Evolutionary conservation across 2,797 vertebrate species (phyloP).

Genomic region (Austrolebias charrua): DNA sequence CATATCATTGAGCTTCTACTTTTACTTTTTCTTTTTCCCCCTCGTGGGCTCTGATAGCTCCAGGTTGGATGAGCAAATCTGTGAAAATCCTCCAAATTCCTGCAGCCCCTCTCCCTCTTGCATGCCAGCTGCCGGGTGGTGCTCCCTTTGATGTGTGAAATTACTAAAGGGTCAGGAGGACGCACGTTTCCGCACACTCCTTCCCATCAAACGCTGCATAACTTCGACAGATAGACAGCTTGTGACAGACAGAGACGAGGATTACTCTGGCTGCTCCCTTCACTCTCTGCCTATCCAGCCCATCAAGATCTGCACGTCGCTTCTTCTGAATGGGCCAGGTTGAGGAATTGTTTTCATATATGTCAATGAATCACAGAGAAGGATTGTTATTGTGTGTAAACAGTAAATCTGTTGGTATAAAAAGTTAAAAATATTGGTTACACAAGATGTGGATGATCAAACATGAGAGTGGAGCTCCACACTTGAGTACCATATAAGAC

Average conservation of each 20-base stretch:
- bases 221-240: conserved; percentile 64
- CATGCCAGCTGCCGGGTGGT: conserved; percentile 58
- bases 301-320: background rate
- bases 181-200: conserved; percentile 61
- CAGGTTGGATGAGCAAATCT: conserved; percentile 74
- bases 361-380: too few species aligned
- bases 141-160: conserved; percentile 79
- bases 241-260: conserved; percentile 73
- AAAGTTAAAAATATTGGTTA: too few species aligned
- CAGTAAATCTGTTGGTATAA: too few species aligned
- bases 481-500: too few species aligned
- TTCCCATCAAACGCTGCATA: conserved; percentile 61
- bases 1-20: conserved; percentile 80
- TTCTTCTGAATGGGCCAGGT: too few species aligned
- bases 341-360: too few species aligned
- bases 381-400: too few species aligned
- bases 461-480: too few species aligned
- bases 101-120: conserved; percentile 53
- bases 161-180: conserved; percentile 66
- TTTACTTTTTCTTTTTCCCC: conserved; percentile 67
- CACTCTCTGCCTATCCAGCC: conserved; percentile 22
- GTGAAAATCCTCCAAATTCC: conserved; percentile 75
- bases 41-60: conserved; percentile 74
- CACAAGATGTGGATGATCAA: too few species aligned
- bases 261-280: conserved; percentile 51